A percentile compares a stretch with the other conserved stretches of the same genome.
Conservation (phyloP, 2,797 vertebrate species). For the Enteromius trimaculatus region DNA sequence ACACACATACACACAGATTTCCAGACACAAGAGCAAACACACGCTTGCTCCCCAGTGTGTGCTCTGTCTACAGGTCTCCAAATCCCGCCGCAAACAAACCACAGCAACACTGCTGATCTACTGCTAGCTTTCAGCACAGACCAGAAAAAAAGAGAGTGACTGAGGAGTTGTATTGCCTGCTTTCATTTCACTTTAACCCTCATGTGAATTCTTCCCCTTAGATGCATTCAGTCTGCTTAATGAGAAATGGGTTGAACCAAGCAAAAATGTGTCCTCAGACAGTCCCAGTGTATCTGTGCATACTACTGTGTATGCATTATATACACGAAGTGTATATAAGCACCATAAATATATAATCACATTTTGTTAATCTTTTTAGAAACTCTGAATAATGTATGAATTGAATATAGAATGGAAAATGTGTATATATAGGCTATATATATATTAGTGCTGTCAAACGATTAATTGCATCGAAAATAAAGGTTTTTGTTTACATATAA, state of each 20-base stretch:
- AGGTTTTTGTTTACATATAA: no score
- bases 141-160: conserved; percentile 28
- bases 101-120: conserved; percentile 60
- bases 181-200: conserved; percentile 47
- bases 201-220: conserved; percentile 33
- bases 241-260: conserved; percentile 34
- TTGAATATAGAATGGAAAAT: neutral
- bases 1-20: conserved; percentile 43
- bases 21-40: conserved; percentile 63
- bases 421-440: no score
- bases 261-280: conserved; percentile 14
- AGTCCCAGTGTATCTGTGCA: conserved; percentile 13
- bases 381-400: neutral
- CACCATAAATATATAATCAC: neutral
- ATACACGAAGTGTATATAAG: neutral
- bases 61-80: conserved; percentile 61
- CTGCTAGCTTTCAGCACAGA: conserved; percentile 55
- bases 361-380: neutral
- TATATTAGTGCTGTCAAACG: no score
- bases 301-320: neutral
- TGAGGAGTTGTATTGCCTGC: conserved; percentile 28
- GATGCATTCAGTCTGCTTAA: conserved; percentile 43
- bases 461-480: no score
- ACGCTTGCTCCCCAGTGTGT: conserved; percentile 59
- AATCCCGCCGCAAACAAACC: conserved; percentile 60